A percentile compares a stretch with the other conserved stretches of the same genome.
Evolutionary conservation across 2,888 invertebrate genomes (phyloP).

Genomic region (Diarsia mendica): DNA sequence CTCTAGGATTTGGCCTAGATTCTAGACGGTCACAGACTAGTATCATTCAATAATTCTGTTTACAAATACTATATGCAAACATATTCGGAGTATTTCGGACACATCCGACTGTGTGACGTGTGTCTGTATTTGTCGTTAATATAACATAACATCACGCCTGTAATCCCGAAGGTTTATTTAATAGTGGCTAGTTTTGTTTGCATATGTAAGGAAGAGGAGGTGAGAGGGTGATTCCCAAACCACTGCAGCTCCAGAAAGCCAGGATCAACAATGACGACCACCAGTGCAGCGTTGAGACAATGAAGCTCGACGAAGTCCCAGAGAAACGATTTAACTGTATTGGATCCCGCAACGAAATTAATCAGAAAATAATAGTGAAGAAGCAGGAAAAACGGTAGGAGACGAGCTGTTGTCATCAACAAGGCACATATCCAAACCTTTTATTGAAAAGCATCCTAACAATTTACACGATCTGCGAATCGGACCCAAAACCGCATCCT

Average conservation of each 20-base stretch:
- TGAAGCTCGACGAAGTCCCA: no score
- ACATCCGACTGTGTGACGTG: not conserved
- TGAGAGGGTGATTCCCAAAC: no score
- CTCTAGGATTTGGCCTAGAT: slow-evolving; percentile 18
- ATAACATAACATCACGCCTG: not conserved
- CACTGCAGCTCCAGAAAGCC: no score
- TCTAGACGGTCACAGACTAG: not conserved
- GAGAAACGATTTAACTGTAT: no score
- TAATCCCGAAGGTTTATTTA: not conserved
- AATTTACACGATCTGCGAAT: not conserved
- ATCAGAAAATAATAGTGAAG: no score
- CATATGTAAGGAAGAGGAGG: no score
- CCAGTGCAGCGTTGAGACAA: no score
- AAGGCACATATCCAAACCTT: not conserved
- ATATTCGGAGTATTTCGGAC: not conserved
- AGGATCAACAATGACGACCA: no score
- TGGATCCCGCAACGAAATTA: no score
- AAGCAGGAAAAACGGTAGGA: no score
- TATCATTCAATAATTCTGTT: slow-evolving; percentile 51
- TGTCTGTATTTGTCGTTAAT: slow-evolving; percentile 38
- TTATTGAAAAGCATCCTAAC: not conserved
- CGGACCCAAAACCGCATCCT: not conserved
- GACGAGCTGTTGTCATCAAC: not conserved
- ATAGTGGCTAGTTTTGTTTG: no score
- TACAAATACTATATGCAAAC: slow-evolving; percentile 57